A percentile compares a stretch with the other conserved stretches of the same genome.
Conservation (phyloP, 2,113 vertebrate species). For the Cephalopholis sonnerati region DNA sequence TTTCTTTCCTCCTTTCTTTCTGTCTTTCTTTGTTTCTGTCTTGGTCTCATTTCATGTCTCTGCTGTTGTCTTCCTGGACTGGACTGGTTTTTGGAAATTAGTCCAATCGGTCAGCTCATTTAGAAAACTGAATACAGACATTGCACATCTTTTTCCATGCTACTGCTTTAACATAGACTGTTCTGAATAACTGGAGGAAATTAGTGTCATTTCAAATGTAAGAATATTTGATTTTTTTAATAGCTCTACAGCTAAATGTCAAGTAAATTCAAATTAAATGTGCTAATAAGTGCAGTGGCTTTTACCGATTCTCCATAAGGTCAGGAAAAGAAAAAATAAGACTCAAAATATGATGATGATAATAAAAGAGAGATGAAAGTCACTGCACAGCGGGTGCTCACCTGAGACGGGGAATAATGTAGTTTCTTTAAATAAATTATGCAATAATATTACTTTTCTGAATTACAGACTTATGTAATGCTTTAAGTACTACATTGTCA, state of each 20-base stretch:
- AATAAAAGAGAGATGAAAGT: conserved; percentile 17
- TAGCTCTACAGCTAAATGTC: conserved; percentile 31
- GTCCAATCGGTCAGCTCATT: neutral
- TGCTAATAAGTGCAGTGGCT: neutral
- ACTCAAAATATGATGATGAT: conserved; percentile 21
- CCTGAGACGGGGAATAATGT: conserved; percentile 14
- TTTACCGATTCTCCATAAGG: conserved; percentile 12
- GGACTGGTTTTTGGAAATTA: neutral
- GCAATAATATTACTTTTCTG: conserved; percentile 8
- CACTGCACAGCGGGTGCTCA: conserved; percentile 14
- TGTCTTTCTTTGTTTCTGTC: neutral
- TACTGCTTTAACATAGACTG: neutral
- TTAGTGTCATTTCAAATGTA: conserved; percentile 18
- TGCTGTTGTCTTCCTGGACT: neutral
- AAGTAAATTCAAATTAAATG: conserved; percentile 39
- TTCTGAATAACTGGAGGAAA: neutral
- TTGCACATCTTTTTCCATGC: neutral
- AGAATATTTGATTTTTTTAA: neutral
- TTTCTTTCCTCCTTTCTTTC: conserved; percentile 6
- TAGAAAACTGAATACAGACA: neutral
- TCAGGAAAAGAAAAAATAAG: conserved; percentile 15
- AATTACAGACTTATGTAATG: neutral
- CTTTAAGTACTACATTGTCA: neutral
- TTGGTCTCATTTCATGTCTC: neutral
- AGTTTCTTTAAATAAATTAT: conserved; percentile 23